Percentiles rank a stretch among this genome's conserved stretches.
Evolutionary conservation across 2,888 invertebrate genomes (phyloP).

Genomic region (Sclerodermus sp.): DNA sequence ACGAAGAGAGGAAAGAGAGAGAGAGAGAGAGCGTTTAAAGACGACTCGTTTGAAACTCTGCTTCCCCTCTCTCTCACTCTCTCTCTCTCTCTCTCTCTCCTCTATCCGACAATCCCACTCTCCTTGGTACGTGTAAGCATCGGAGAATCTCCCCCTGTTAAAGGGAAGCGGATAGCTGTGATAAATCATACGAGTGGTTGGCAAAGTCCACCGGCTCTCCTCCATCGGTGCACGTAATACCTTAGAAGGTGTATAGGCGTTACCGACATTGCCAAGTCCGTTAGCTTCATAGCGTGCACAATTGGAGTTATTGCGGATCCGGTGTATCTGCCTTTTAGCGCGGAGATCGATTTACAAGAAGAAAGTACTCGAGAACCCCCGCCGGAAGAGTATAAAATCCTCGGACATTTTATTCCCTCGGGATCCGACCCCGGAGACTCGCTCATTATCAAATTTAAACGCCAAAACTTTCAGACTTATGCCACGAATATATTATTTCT

Average conservation of each 20-base stretch:
- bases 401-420: too few species aligned
- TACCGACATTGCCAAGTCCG: conserved; percentile 26
- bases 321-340: not conserved
- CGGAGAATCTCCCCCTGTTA: conserved; percentile 3
- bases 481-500: too few species aligned
- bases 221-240: conserved; percentile 24
- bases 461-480: too few species aligned
- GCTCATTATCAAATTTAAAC: too few species aligned
- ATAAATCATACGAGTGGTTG: conserved; percentile 36
- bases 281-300: conserved; percentile 27
- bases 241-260: conserved; percentile 28
- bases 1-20: too few species aligned
- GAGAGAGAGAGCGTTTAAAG: too few species aligned
- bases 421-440: too few species aligned
- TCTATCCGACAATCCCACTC: not conserved
- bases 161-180: conserved; percentile 27
- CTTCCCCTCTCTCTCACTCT: not conserved
- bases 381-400: too few species aligned
- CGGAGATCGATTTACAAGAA: not conserved
- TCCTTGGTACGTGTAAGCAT: not conserved
- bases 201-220: conserved; percentile 25
- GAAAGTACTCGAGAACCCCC: too few species aligned
- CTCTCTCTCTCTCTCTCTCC: conserved; percentile 2
- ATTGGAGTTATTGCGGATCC: conserved; percentile 11
- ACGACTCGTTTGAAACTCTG: too few species aligned